Base-by-base conservation (phyloP, 2,888 invertebrate genomes). In the Dioctria linearis region DNA sequence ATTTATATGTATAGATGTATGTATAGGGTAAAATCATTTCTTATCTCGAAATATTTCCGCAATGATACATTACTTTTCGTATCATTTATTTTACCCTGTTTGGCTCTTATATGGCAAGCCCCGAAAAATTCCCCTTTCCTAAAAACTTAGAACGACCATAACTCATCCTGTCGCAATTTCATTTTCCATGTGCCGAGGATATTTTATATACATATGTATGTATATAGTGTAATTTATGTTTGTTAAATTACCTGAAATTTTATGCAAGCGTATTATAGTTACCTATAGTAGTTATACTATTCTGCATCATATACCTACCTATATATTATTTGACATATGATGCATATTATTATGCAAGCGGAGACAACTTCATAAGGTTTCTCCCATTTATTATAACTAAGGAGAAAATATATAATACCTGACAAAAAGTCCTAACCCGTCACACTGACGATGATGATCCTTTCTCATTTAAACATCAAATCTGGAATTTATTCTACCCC, bases 11-110 rank as follows among this genome's bases (percentile, higher is more conserved):
- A 63, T 61, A 63, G 73, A 39, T 25, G 25, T 25, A 25, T 25
- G 25, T 25, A 25, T 25, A 25, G 25, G 25, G 25, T 25, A 25
- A 59, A 63, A 49, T 63, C 63, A 63, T 76, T 76, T 46, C 76
- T 76, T 76, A 76, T 76, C 76, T 76, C 61, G 63, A 76, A 42
- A 43, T 54, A 54, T 39, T 57, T 46, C 63, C 13, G 63, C 76
- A 76, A 76, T 76, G 76, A 76, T 76, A 63, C 76, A 76, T 76
- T 76, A 76, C 76, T 76, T 76, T 63, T 63, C 63, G 76, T 76
- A 63, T 76, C 63, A 61, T 63, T 61, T 76, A 76, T 76, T 76
- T 76, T 9, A 37, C 63, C 73, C 43, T 39, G 39, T 63, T 63
- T 63, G 37, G 37, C 37, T 39, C 63, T 25, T 25, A 59, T 25